Evolutionary conservation across 2,888 invertebrate species (phyloP).

Genomic region (Tipula vernalis): DNA sequence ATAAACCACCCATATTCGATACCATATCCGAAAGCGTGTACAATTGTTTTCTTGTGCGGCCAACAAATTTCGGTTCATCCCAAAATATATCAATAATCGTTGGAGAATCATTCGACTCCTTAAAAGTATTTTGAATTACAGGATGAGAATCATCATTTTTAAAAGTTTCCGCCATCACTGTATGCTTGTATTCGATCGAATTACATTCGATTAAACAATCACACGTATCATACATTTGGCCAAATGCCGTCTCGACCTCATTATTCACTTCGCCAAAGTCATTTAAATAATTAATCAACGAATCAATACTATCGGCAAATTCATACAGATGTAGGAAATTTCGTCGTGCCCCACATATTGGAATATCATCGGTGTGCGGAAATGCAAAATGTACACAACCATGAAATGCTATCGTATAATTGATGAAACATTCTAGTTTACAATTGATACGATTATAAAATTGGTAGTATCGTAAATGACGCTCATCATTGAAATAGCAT

Average conservation of each 20-base stretch:
- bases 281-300: not conserved
- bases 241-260: not conserved
- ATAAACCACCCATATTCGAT: not conserved
- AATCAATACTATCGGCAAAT: not conserved
- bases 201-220: not conserved
- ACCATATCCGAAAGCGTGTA: not conserved
- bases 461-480: not conserved
- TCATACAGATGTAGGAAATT: not conserved
- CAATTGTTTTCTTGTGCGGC: not conserved
- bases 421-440: not conserved
- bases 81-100: not conserved
- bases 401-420: not conserved
- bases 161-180: not conserved
- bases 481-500: not conserved
- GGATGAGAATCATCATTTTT: not conserved
- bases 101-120: not conserved
- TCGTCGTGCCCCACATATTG: not conserved
- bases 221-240: not conserved
- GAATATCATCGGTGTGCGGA: not conserved
- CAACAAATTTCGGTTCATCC: not conserved
- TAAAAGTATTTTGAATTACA: not conserved
- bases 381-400: not conserved
- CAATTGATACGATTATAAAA: not conserved
- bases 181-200: not conserved
- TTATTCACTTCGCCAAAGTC: not conserved